Conservation (phyloP, 2,888 invertebrate genomes). For the Papilio elwesi region DNA sequence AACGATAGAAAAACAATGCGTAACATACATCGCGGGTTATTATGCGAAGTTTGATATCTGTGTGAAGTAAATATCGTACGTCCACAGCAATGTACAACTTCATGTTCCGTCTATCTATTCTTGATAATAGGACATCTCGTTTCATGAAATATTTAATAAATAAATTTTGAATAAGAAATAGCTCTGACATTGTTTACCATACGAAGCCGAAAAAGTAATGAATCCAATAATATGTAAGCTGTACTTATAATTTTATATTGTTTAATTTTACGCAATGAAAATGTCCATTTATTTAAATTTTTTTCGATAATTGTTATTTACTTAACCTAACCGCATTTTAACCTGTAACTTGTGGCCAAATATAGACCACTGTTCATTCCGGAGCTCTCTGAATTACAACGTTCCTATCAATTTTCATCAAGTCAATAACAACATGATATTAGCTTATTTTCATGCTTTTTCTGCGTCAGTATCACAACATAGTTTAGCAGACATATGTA, state of each 20-base stretch:
- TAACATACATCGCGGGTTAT: slow-evolving; percentile 21
- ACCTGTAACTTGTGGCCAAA: no score
- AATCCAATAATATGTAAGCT: no score
- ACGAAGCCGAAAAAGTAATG: background rate
- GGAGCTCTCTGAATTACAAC: no score
- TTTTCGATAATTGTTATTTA: no score
- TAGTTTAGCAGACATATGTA: background rate
- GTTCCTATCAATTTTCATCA: background rate
- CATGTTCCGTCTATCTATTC: slow-evolving; percentile 4
- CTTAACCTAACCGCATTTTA: no score
- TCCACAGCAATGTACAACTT: slow-evolving; percentile 17
- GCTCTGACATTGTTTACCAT: background rate
- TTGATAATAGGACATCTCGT: slow-evolving; percentile 16
- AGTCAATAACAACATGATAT: background rate
- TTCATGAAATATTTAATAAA: background rate
- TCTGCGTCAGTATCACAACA: slow-evolving; percentile 5
- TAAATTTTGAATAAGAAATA: background rate
- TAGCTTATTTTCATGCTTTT: slow-evolving; percentile 7
- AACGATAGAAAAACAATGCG: background rate
- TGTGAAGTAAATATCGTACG: slow-evolving; percentile 27
- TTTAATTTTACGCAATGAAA: no score
- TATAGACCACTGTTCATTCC: no score
- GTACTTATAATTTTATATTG: no score
- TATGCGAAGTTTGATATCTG: slow-evolving; percentile 7
- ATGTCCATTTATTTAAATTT: no score